A percentile compares a stretch with the other conserved stretches of the same genome.
Conservation (phyloP, 2,888 invertebrate genomes). For the Tiliacea citrago region DNA sequence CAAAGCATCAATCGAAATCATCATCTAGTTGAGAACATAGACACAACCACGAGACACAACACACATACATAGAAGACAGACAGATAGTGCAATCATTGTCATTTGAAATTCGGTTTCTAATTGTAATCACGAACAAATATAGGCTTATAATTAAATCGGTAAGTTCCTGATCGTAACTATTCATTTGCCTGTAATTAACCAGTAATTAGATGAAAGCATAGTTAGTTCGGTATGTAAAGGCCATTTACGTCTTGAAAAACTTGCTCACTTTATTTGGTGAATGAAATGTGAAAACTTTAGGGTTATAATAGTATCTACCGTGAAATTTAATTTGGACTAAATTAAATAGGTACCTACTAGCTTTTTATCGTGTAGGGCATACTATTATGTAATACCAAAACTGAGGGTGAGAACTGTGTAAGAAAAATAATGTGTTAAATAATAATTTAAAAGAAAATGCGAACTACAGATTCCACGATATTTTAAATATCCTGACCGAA, state of each 20-base stretch:
- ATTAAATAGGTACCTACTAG: not conserved
- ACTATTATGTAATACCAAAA: not conserved
- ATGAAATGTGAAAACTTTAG: not conserved
- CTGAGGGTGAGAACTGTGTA: too few relatives aligned
- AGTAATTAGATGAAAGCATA: constrained; percentile 40
- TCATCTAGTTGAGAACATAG: constrained; percentile 64
- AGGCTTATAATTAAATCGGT: constrained; percentile 22
- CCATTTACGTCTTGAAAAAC: not conserved
- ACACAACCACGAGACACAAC: constrained; percentile 42
- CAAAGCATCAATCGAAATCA: constrained; percentile 68
- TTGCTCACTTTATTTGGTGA: not conserved
- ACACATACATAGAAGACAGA: constrained; percentile 50
- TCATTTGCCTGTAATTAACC: constrained; percentile 30
- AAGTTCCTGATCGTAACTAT: constrained; percentile 32
- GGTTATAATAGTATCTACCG: too few relatives aligned
- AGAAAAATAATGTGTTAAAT: not conserved
- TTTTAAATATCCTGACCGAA: not conserved
- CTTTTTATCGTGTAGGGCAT: not conserved
- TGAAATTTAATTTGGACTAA: not conserved
- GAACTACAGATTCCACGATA: not conserved
- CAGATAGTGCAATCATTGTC: constrained; percentile 39
- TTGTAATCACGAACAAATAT: constrained; percentile 31
- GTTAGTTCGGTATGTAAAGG: constrained; percentile 13
- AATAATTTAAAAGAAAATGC: not conserved
- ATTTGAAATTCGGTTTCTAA: constrained; percentile 49